These are phyloP conservation scores for Crocallis elinguaria DNA, from an alignment of 2,888 invertebrate species.

Conservation along the genomic window DNA sequence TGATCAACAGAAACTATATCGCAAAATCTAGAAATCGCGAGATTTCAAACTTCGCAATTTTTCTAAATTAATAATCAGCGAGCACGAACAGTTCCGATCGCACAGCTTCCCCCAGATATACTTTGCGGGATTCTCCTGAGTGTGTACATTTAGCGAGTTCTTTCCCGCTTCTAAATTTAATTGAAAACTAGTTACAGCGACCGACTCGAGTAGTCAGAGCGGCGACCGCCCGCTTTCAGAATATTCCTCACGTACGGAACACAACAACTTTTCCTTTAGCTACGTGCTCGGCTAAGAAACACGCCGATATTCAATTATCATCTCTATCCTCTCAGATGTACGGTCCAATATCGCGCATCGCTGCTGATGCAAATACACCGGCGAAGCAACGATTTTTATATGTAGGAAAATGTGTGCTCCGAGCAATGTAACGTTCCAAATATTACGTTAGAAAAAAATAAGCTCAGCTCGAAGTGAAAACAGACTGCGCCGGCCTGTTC, in stretches of 20 bases:
- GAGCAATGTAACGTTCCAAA: conserved; percentile 21
- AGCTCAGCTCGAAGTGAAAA: conserved; percentile 10
- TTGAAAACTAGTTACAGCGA: conserved; percentile 34
- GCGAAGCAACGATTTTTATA: conserved; percentile 31
- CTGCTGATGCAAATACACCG: conserved; percentile 32
- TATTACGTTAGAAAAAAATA: conserved; percentile 32
- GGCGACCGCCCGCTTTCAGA: conserved; percentile 14
- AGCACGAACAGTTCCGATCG: neutral
- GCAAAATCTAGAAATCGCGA: too few relatives aligned
- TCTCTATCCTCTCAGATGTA: conserved; percentile 12
- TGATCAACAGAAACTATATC: too few relatives aligned
- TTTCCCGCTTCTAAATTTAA: conserved; percentile 34
- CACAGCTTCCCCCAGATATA: neutral
- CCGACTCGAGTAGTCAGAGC: conserved; percentile 21
- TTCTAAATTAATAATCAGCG: neutral
- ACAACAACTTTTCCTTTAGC: conserved; percentile 36
- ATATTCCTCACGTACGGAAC: conserved; percentile 38
- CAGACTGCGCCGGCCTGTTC: conserved; percentile 13
- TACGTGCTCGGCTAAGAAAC: conserved; percentile 29
- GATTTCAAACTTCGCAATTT: neutral
- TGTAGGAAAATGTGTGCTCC: conserved; percentile 27
- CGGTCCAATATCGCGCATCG: conserved; percentile 14
- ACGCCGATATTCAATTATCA: conserved; percentile 10
- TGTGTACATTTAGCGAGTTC: conserved; percentile 23
- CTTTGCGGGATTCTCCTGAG: neutral